Base-by-base conservation (phyloP, 2,888 invertebrate genomes). In the Automeris io region DNA sequence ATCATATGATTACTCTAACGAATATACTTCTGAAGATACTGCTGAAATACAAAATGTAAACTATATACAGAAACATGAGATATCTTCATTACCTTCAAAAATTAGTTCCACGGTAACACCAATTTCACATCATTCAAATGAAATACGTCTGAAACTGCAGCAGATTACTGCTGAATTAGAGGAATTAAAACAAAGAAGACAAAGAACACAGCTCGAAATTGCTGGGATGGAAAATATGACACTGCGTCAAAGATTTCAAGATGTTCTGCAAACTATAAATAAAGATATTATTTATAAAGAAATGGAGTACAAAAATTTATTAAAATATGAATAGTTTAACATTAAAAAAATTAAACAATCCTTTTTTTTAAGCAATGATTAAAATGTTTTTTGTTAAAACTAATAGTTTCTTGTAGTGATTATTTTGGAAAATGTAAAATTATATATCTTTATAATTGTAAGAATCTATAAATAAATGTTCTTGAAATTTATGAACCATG, bases 161-260 rank as follows among this genome's bases (percentile, higher is more conserved):
- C 92, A 93, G 51, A 70, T 96, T 3, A 89, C 91, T 35, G 80
- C 90, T 7, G 94, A 96, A 68, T 77, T 96, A 33, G 90, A 91
- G 13, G 94, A 95, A 47, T 74, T 96, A 6, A 92, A 92, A 56
- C 89, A 90, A 24, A 90, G 93, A 37, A 87, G 94, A 43, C 90
- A 91, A 37, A 92, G 93, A 54, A 95, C 95, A 47, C 95, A 96
- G 60, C 89, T 91, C 49, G 95, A 96, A 75, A 92, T 97, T 45
- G 90, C 93, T 12, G 93, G 92, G 35, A 94, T 96, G 64, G 95
- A 96, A 63, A 97, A 96, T 72, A 87, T 92, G 48, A 93, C 95
- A 4, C 72, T 97, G 8, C 86, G 93, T 29, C 94, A 95, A 70
- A 87, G 96, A 35, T 94, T 97, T 72, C 92, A 93, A 64, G 93